These are phyloP conservation scores for Chrysoperla carnea DNA, from an alignment of 1,140 invertebrate species.

Conservation along the genomic window DNA sequence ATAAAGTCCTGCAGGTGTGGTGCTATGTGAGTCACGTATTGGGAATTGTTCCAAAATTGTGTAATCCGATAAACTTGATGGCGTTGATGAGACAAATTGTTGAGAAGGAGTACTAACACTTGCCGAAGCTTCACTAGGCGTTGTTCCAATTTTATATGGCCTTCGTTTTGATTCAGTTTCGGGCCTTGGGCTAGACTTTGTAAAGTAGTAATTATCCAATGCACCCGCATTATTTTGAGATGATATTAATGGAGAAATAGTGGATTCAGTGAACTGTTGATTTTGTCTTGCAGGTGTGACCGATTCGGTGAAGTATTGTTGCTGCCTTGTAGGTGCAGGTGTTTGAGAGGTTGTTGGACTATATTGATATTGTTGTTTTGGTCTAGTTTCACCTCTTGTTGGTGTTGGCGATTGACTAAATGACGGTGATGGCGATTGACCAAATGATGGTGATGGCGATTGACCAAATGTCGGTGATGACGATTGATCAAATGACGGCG, in stretches of 20 bases:
- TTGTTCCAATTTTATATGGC: no score
- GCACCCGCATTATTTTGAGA: no score
- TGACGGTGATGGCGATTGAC: conserved; percentile 4
- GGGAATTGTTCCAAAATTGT: conserved; percentile 15
- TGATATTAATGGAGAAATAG: no score
- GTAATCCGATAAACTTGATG: conserved; percentile 3
- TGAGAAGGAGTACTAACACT: no score
- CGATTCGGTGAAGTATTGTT: no score
- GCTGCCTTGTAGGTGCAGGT: no score
- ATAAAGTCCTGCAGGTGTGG: no score
- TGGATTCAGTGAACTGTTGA: conserved; percentile 8
- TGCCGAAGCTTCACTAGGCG: no score
- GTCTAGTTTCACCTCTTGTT: neutral
- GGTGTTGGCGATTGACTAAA: conserved; percentile 4
- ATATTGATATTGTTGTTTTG: conserved; percentile 1
- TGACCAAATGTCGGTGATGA: conserved; percentile 3
- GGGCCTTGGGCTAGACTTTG: no score
- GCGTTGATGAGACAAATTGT: no score
- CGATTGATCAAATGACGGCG: conserved; percentile 3
- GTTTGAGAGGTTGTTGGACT: neutral
- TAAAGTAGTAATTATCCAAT: no score
- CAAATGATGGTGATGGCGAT: conserved; percentile 3
- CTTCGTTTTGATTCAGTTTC: no score
- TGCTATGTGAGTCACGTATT: neutral
- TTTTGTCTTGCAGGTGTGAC: neutral